Conservation (phyloP, 35 echinoderm and acorn worm genomes). For the Acanthaster planci region DNA sequence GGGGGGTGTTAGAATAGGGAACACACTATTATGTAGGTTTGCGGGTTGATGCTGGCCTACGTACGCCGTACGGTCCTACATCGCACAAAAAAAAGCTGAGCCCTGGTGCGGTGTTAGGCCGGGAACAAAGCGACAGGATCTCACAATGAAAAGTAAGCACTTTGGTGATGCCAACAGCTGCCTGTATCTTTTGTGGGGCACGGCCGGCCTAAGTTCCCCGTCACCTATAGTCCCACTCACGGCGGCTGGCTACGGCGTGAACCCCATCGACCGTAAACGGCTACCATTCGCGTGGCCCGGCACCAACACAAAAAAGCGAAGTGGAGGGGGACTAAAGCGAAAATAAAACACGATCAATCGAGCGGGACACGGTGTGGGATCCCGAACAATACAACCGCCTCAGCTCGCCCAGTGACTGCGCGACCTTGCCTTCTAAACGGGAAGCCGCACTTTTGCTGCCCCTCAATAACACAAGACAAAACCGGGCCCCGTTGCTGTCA, state of each 20-base stretch:
- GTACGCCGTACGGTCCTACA: too few species aligned
- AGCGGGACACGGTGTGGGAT: neutral
- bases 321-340: neutral
- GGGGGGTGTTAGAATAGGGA: too few species aligned
- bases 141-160: conserved; percentile 6
- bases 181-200: conserved; percentile 2
- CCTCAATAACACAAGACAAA: too few species aligned
- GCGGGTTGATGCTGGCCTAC: too few species aligned
- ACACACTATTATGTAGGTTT: too few species aligned
- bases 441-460: too few species aligned
- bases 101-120: neutral
- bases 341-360: conserved; percentile 2
- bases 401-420: neutral
- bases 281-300: neutral
- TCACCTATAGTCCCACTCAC: neutral
- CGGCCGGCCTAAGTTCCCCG: neutral
- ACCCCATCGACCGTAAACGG: neutral
- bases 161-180: neutral
- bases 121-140: neutral
- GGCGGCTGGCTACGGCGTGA: neutral
- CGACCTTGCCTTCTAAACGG: neutral
- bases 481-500: too few species aligned
- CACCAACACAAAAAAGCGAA: neutral
- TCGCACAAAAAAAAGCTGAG: too few species aligned
- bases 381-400: neutral